phyloP scores from a whole-genome alignment of 2,888 invertebrate species.

The Cantharis rufa region DNA sequence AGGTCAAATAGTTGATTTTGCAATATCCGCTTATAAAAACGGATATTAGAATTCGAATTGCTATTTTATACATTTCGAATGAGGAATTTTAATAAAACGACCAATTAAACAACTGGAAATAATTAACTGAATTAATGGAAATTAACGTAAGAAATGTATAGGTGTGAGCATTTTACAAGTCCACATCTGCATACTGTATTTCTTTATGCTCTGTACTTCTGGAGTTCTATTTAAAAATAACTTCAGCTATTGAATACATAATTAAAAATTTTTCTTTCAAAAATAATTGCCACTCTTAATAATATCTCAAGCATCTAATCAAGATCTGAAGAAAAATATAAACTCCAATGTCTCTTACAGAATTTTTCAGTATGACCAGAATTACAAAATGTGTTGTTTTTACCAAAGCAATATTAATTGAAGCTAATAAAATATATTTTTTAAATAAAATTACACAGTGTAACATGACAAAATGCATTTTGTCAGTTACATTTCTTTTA shows the following conservation, averaged over 20 bases:
- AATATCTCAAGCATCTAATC: neutral
- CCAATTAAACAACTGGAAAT: too few relatives aligned
- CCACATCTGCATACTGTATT: too few relatives aligned
- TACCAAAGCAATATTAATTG: too few relatives aligned
- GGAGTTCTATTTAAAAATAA: too few relatives aligned
- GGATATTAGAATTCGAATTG: conserved; percentile 24
- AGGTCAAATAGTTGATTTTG: neutral
- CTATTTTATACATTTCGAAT: neutral
- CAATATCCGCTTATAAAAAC: conserved; percentile 20
- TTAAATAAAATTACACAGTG: too few relatives aligned
- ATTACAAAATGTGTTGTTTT: neutral
- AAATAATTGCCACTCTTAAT: neutral
- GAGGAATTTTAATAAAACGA: neutral
- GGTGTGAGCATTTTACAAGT: too few relatives aligned
- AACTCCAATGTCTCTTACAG: neutral
- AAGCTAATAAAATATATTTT: too few relatives aligned
- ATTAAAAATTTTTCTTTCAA: neutral
- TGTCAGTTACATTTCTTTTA: too few relatives aligned
- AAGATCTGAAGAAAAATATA: neutral
- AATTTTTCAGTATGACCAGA: neutral
- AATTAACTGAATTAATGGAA: neutral
- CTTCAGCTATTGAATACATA: neutral
- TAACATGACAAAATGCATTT: too few relatives aligned
- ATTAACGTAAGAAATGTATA: too few relatives aligned
- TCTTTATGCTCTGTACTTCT: too few relatives aligned